Percentiles rank a stretch among this genome's conserved stretches.
Evolutionary conservation across 2,888 invertebrate genomes (phyloP).

Genomic region (Eledona agricola): DNA sequence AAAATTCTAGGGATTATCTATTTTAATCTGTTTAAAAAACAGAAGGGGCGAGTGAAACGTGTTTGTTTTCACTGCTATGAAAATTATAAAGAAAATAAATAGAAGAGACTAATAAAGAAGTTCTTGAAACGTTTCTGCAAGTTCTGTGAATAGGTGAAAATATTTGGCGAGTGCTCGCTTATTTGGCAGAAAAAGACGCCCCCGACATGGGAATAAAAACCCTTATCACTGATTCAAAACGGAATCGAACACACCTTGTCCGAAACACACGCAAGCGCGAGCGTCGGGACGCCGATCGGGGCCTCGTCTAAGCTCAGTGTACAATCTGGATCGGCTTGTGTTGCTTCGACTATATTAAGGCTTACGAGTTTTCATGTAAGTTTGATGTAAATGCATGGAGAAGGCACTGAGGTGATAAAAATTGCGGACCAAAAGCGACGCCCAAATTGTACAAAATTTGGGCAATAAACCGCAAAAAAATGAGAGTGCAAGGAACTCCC

Average conservation of each 20-base stretch:
- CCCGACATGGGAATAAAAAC: slow-evolving; percentile 19
- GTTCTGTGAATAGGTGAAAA: too few species aligned
- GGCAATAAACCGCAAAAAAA: not conserved
- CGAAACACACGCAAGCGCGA: slow-evolving; percentile 36
- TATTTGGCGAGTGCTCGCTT: too few species aligned
- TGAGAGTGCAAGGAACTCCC: slow-evolving; percentile 2
- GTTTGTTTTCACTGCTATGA: too few species aligned
- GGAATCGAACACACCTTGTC: slow-evolving; percentile 42
- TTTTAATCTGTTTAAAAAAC: too few species aligned
- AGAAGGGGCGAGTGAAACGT: too few species aligned
- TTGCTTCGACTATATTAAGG: not conserved
- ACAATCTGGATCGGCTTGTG: slow-evolving; percentile 6
- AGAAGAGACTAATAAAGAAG: too few species aligned
- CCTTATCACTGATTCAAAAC: slow-evolving; percentile 33
- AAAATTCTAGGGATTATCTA: too few species aligned
- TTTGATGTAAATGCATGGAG: slow-evolving; percentile 23
- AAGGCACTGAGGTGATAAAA: too few species aligned
- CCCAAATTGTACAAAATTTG: not conserved
- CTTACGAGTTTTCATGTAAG: slow-evolving; percentile 32
- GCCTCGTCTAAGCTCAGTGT: slow-evolving; percentile 30
- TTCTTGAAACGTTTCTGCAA: too few species aligned
- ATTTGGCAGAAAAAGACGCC: slow-evolving; percentile 6
- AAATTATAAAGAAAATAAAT: too few species aligned
- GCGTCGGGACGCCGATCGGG: slow-evolving; percentile 38
- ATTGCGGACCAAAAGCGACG: not conserved